phyloP scores from a whole-genome alignment of 2,888 invertebrate species.

The Netelia melanura region DNA sequence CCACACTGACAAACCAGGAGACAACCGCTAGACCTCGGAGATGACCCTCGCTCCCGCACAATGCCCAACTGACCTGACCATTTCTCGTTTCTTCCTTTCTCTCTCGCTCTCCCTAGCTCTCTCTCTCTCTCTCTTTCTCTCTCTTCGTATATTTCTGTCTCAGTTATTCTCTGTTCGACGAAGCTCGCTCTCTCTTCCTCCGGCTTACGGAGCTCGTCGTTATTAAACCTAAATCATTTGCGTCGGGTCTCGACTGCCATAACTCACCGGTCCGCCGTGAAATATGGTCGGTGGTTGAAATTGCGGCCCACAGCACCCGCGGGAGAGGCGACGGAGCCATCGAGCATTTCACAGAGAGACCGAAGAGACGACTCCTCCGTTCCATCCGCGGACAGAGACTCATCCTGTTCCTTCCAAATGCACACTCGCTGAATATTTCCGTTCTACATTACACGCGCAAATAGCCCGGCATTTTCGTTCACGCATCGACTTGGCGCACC shows the following conservation, averaged over 20 bases:
- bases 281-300: constrained; percentile 83
- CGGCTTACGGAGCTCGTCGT: constrained; percentile 74
- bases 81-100: constrained; percentile 58
- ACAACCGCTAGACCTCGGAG: constrained; percentile 62
- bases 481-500: constrained; percentile 62
- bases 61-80: constrained; percentile 81
- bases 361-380: constrained; percentile 9
- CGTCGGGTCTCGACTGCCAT: constrained; percentile 80
- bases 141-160: constrained; percentile 41
- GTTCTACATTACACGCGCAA: constrained; percentile 4
- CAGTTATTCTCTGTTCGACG: background rate
- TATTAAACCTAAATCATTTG: constrained; percentile 85
- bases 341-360: constrained; percentile 58
- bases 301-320: constrained; percentile 80
- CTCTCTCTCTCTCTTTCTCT: constrained; percentile 10
- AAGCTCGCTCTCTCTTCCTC: constrained; percentile 27
- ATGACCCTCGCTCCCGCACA: constrained; percentile 74
- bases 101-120: background rate
- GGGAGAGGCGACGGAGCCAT: constrained; percentile 55
- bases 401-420: constrained; percentile 53
- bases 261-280: constrained; percentile 81
- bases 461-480: constrained; percentile 64
- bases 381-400: constrained; percentile 14
- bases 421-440: constrained; percentile 52
- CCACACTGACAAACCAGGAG: constrained; percentile 55